Evolutionary conservation across 2,888 invertebrate genomes (phyloP).

Genomic region (Cheilosia grossa): DNA sequence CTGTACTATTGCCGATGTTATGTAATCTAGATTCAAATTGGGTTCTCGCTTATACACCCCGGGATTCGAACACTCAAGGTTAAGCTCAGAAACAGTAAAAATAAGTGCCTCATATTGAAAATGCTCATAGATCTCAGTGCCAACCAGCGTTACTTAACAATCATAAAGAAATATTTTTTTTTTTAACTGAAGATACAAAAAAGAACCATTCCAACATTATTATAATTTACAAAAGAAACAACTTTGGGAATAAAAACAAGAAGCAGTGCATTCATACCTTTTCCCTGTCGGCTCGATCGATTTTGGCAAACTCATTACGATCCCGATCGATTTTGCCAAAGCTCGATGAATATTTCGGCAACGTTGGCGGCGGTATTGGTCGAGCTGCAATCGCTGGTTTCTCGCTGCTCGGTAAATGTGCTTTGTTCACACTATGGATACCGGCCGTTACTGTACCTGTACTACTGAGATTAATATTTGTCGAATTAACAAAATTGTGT

Average conservation of each 20-base stretch:
- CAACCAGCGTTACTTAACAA: conserved; percentile 30
- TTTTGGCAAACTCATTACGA: conserved; percentile 84
- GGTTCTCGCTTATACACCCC: too few species aligned
- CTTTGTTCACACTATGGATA: conserved; percentile 78
- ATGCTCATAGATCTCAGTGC: not conserved
- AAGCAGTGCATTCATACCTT: conserved; percentile 76
- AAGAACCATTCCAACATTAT: conserved; percentile 53
- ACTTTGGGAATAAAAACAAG: conserved; percentile 22
- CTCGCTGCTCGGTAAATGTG: conserved; percentile 75
- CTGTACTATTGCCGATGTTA: too few species aligned
- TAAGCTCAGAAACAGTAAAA: too few species aligned
- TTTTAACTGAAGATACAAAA: conserved; percentile 29
- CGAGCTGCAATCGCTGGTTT: conserved; percentile 84
- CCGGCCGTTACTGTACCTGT: conserved; percentile 77
- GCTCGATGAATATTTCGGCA: conserved; percentile 91
- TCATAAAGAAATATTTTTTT: conserved; percentile 18
- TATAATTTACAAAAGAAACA: not conserved
- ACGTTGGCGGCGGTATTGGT: conserved; percentile 90
- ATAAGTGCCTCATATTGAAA: too few species aligned
- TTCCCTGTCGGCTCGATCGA: conserved; percentile 78
- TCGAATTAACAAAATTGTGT: conserved; percentile 77
- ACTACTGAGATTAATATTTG: conserved; percentile 77
- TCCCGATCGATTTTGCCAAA: conserved; percentile 86
- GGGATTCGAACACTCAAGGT: too few species aligned
- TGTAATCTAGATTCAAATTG: too few species aligned